A percentile compares a stretch with the other conserved stretches of the same genome.
These are phyloP conservation scores for Phengaris alcon DNA, from an alignment of 2,888 invertebrate species.

Conservation along the genomic window DNA sequence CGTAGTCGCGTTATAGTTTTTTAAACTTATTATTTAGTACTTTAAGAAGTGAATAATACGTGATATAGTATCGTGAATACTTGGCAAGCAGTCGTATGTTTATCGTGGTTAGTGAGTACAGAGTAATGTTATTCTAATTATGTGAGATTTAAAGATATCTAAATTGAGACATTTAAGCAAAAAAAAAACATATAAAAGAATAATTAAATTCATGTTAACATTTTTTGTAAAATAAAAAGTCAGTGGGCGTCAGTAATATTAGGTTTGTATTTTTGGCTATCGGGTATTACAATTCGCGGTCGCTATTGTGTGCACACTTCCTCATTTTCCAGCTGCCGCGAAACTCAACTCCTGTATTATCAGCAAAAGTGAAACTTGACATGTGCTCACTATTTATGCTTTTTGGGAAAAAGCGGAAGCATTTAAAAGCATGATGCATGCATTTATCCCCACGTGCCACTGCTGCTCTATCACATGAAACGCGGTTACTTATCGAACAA, in stretches of 20 bases:
- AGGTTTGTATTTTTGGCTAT: conserved; percentile 58
- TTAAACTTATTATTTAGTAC: too few relatives aligned
- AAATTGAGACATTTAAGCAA: background rate
- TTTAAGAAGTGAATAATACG: too few relatives aligned
- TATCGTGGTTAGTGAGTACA: background rate
- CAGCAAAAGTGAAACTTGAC: conserved; percentile 60
- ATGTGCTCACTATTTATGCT: conserved; percentile 52
- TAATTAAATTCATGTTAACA: background rate
- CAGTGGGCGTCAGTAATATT: conserved; percentile 17
- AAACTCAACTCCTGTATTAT: conserved; percentile 64
- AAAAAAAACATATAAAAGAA: background rate
- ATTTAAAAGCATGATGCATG: conserved; percentile 27
- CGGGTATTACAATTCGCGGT: conserved; percentile 51
- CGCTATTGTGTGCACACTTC: conserved; percentile 60
- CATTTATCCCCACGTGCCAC: conserved; percentile 43
- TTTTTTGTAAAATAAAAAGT: conserved; percentile 17
- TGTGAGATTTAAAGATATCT: background rate
- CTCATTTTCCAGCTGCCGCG: conserved; percentile 68
- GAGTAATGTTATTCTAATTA: background rate
- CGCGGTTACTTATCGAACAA: conserved; percentile 19
- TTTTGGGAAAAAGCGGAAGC: conserved; percentile 41
- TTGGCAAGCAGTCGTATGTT: background rate
- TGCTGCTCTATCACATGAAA: conserved; percentile 12
- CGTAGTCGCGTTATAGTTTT: too few relatives aligned
- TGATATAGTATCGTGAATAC: too few relatives aligned